phyloP scores from a whole-genome alignment of 2,888 invertebrate species.

The Ornithoptera priamus region DNA sequence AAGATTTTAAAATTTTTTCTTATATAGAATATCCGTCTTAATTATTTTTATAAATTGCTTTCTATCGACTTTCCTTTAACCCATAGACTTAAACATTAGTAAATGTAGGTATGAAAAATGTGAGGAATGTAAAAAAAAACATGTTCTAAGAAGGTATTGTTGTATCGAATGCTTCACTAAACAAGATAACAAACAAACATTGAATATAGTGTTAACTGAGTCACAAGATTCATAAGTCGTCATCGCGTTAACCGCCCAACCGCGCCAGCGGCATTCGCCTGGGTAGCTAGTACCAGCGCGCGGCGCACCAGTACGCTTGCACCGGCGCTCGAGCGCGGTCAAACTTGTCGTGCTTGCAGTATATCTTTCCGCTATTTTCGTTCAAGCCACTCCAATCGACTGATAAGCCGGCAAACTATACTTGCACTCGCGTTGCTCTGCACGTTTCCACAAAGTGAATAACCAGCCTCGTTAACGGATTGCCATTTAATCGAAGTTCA shows the following conservation, averaged over 20 bases:
- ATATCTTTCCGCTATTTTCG: slow-evolving; percentile 54
- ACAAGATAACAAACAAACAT: slow-evolving; percentile 46
- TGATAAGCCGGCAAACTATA: slow-evolving; percentile 54
- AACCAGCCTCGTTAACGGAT: slow-evolving; percentile 32
- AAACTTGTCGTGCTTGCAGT: slow-evolving; percentile 45
- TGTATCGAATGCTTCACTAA: slow-evolving; percentile 23
- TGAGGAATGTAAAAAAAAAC: slow-evolving; percentile 1
- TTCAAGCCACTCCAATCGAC: slow-evolving; percentile 46
- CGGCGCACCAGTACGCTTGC: slow-evolving; percentile 62
- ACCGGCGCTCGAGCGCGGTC: slow-evolving; percentile 63
- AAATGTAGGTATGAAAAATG: not conserved
- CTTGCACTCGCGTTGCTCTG: slow-evolving; percentile 44
- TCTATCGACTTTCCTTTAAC: no score
- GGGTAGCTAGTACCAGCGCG: slow-evolving; percentile 39
- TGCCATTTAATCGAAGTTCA: slow-evolving; percentile 21
- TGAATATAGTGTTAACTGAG: slow-evolving; percentile 57
- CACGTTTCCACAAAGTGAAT: slow-evolving; percentile 39
- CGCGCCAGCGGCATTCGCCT: slow-evolving; percentile 52
- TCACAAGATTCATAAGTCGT: slow-evolving; percentile 54
- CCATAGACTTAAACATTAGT: no score
- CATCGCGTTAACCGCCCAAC: slow-evolving; percentile 38
- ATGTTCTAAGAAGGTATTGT: slow-evolving; percentile 9
- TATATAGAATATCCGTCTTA: no score
- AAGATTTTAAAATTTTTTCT: no score
- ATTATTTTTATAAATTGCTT: no score